phyloP scores from a whole-genome alignment of 2,888 invertebrate species.

The Thecocarcelia acutangulata region DNA sequence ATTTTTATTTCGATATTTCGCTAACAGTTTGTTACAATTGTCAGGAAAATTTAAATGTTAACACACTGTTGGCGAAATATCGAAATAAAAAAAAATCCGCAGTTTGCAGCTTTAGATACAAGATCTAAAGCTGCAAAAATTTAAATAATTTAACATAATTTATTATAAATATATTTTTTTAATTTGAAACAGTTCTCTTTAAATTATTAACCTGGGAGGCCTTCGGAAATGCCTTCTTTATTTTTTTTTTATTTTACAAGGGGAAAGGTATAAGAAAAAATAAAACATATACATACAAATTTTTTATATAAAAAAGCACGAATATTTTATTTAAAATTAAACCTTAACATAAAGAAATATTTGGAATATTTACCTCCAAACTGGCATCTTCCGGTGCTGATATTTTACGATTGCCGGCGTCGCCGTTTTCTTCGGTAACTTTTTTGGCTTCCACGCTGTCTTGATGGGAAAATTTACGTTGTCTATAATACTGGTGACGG shows the following conservation, averaged over 20 bases:
- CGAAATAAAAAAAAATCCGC: too few relatives aligned
- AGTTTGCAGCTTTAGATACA: too few relatives aligned
- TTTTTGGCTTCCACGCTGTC: slow-evolving; percentile 84
- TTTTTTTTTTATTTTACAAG: slow-evolving; percentile 16
- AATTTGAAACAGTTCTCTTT: neutral
- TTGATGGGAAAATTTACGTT: slow-evolving; percentile 90
- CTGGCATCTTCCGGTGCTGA: slow-evolving; percentile 89
- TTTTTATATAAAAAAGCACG: too few relatives aligned
- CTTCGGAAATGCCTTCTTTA: slow-evolving; percentile 49
- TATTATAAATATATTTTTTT: neutral
- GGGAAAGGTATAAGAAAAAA: slow-evolving; percentile 15
- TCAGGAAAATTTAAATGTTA: too few relatives aligned
- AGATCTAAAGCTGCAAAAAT: too few relatives aligned
- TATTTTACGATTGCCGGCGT: slow-evolving; percentile 82
- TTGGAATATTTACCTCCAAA: slow-evolving; percentile 83
- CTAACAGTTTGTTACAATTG: too few relatives aligned
- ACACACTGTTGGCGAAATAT: too few relatives aligned
- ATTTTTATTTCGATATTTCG: too few relatives aligned
- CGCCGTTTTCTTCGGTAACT: slow-evolving; percentile 78
- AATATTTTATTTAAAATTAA: neutral
- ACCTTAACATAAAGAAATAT: neutral
- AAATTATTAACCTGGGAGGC: slow-evolving; percentile 59
- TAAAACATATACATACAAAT: slow-evolving; percentile 16
- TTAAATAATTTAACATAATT: too few relatives aligned
- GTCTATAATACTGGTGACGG: slow-evolving; percentile 85